Conservation (phyloP, 2,113 vertebrate species). For the Lontra canadensis region DNA sequence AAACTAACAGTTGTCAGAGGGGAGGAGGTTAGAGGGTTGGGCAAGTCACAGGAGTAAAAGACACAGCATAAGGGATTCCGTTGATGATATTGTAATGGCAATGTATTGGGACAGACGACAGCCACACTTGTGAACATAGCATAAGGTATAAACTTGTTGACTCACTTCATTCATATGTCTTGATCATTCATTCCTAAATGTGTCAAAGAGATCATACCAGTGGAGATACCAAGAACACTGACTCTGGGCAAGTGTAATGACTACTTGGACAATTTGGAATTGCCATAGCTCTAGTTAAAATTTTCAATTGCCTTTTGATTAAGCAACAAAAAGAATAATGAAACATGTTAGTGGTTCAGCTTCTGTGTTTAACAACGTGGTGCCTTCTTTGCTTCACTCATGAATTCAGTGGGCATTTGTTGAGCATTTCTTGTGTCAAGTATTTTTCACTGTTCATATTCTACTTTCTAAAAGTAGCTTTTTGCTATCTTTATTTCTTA, state of each 20-base stretch:
- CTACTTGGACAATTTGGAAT: background rate
- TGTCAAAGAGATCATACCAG: background rate
- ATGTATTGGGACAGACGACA: background rate
- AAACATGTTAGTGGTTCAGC: background rate
- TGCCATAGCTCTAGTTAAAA: background rate
- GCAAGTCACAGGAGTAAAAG: background rate
- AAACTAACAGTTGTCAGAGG: background rate
- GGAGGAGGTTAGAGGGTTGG: background rate
- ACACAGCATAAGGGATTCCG: background rate
- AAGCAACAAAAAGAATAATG: background rate
- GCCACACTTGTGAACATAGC: background rate
- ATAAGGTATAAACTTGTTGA: background rate
- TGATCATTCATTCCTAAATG: slow-evolving; percentile 11
- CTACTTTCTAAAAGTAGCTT: background rate
- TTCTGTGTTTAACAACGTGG: background rate
- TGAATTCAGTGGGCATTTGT: slow-evolving; percentile 15
- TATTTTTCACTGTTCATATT: background rate
- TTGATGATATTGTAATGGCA: background rate
- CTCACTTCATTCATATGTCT: background rate
- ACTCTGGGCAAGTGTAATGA: background rate
- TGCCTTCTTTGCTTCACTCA: slow-evolving; percentile 1
- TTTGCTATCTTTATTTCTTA: slow-evolving; percentile 43
- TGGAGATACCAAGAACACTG: background rate
- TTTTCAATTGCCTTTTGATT: background rate
- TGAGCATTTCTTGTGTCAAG: slow-evolving; percentile 23